Percentiles rank a stretch among this genome's conserved stretches.
phyloP scores from a whole-genome alignment of 2,113 vertebrate species.

The Python bivittatus region DNA sequence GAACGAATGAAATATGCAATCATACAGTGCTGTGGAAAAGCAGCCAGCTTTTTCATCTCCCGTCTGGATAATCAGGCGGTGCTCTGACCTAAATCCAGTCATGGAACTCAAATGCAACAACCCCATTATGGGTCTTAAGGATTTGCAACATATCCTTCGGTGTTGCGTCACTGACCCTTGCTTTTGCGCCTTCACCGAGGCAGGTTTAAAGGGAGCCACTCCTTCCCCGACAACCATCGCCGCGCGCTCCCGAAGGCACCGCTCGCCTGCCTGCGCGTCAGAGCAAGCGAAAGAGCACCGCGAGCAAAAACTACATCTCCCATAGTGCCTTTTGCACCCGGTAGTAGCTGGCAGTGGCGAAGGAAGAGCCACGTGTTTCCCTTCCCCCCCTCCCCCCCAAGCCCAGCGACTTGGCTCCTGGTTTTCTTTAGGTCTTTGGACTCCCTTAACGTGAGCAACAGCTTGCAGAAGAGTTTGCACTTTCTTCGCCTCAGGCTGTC shows the following conservation, averaged over 20 bases:
- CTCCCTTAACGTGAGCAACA: conserved; percentile 1
- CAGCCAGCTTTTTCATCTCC: not conserved
- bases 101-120: not conserved
- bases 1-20: not conserved
- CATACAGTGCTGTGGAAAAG: not conserved
- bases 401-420: not conserved
- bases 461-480: not conserved
- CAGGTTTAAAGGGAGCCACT: not conserved
- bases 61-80: no score
- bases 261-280: not conserved
- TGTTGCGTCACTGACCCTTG: not conserved
- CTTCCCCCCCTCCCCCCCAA: not conserved
- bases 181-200: not conserved
- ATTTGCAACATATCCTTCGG: not conserved
- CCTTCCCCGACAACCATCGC: not conserved
- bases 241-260: not conserved
- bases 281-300: no score
- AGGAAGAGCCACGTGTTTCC: conserved; percentile 41
- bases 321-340: conserved; percentile 27
- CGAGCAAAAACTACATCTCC: conserved; percentile 31
- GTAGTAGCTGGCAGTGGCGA: conserved; percentile 43
- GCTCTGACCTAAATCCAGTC: not conserved
- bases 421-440: not conserved
- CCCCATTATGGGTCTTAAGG: not conserved
- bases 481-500: not conserved